Evolutionary conservation across 2,797 vertebrate species (phyloP), one percentile per base, ranked within the genome.

Genomic region (Epinephelus malabaricus): DNA sequence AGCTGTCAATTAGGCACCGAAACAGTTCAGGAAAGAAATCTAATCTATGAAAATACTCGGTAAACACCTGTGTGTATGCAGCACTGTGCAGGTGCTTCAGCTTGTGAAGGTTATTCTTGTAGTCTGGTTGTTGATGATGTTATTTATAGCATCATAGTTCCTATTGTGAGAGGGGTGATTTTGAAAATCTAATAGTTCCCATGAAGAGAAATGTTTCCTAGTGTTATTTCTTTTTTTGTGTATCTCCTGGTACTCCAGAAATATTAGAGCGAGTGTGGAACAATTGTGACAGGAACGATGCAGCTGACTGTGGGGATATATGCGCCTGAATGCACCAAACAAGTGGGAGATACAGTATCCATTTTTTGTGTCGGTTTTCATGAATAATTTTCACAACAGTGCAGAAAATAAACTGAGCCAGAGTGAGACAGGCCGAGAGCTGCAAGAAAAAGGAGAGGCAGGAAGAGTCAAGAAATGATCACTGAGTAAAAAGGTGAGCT

Each of bases 351-450:
- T 68, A 30, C 45, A 30, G 59, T 25, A 68, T 50, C 30, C 40
- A 43, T 74, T 77, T 43, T 79, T 56, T 5, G 46, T 67, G 78
- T 72, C 73, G 45, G 63, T 61, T 77, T 74, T 74, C 58, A 82
- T 82, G 66, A 74, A 84, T 84, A 67, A 60, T 74, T 70, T 87
- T 47, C 61, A 54, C 21, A 70, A 61, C 9, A 66, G 67, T 55
- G 17, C 17, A 60, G 60, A 79, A 73, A 59, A 69, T 62, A 73
- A 76, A 76, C 49, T 19, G 47, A 69, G 63, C 13, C 34, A 66
- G 30, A 65, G 34, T 40, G 23, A 61, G 60, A 66, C 62, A 30
- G 38, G 9, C 55, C 15, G 13, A n/a, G 59, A 51, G 34, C 45
- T 69, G 49, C 11, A n/a, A 51, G 45, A 71, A n/a, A 18, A 56